A percentile compares a stretch with the other conserved stretches of the same genome.
Conservation (phyloP, 1,140 invertebrate species). For the Gonatopus flavifemur region DNA sequence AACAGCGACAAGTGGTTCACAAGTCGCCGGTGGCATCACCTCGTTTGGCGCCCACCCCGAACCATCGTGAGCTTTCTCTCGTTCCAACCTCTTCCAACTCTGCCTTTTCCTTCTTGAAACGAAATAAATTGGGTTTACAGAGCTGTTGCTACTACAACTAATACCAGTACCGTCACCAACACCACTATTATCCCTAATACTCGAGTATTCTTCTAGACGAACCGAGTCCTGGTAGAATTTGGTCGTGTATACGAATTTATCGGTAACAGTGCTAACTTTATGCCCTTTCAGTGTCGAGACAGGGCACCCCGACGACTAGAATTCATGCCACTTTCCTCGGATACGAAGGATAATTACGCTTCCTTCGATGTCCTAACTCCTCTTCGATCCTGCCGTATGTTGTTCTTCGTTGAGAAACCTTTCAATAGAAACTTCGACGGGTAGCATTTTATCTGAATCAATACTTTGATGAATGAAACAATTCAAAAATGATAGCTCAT, state of each 20-base stretch:
- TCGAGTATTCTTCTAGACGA: neutral
- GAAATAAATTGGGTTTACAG: slow-evolving; percentile 55
- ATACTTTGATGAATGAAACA: too few relatives aligned
- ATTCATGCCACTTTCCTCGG: too few relatives aligned
- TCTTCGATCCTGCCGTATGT: neutral
- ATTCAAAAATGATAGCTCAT: too few relatives aligned
- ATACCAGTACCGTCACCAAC: neutral
- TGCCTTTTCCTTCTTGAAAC: slow-evolving; percentile 44
- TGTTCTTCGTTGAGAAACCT: neutral
- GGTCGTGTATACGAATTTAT: slow-evolving; percentile 23
- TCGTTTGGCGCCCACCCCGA: slow-evolving; percentile 44
- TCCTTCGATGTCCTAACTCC: neutral
- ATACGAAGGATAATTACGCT: slow-evolving; percentile 26
- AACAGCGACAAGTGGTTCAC: slow-evolving; percentile 60
- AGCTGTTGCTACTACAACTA: slow-evolving; percentile 2
- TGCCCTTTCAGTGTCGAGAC: slow-evolving; percentile 1
- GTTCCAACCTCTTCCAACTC: too few relatives aligned
- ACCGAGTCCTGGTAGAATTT: neutral
- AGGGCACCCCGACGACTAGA: slow-evolving; percentile 13
- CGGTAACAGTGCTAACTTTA: slow-evolving; percentile 24
- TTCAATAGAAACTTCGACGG: too few relatives aligned
- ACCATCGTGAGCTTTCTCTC: slow-evolving; percentile 49
- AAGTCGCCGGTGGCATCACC: slow-evolving; percentile 57
- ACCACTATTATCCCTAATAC: neutral
- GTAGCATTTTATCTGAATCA: too few relatives aligned